These are phyloP conservation scores for Ruditapes philippinarum DNA, from an alignment of 1,140 invertebrate species.

Conservation along the genomic window DNA sequence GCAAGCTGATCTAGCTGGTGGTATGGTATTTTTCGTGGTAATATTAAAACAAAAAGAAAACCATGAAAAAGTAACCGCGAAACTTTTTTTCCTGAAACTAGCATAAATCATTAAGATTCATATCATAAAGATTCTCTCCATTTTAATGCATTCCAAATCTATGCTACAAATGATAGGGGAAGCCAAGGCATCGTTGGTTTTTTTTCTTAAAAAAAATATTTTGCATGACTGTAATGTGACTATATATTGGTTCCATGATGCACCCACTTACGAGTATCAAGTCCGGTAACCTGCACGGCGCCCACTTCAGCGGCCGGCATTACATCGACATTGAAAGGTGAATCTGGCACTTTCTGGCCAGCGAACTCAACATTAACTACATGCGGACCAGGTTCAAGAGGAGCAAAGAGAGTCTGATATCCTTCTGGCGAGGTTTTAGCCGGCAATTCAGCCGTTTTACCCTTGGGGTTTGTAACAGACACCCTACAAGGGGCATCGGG, in stretches of 20 bases:
- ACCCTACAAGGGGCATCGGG: slow-evolving; percentile 90
- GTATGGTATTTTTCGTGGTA: background rate
- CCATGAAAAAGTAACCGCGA: too few relatives aligned
- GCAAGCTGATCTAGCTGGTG: background rate
- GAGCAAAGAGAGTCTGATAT: slow-evolving; percentile 94
- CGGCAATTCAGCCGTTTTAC: slow-evolving; percentile 89
- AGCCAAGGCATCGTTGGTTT: slow-evolving; percentile 8
- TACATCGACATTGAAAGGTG: slow-evolving; percentile 80
- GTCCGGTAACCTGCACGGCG: slow-evolving; percentile 90
- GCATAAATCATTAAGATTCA: too few relatives aligned
- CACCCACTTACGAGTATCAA: slow-evolving; percentile 65
- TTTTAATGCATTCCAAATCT: slow-evolving; percentile 11
- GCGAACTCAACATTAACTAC: slow-evolving; percentile 83
- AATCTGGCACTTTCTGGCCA: slow-evolving; percentile 79
- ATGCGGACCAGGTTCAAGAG: slow-evolving; percentile 91
- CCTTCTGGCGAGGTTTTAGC: slow-evolving; percentile 90
- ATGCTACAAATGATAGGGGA: background rate
- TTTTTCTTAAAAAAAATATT: too few relatives aligned
- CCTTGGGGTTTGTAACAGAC: slow-evolving; percentile 83
- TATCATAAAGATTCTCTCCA: background rate
- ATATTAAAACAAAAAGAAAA: background rate
- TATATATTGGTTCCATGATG: slow-evolving; percentile 35
- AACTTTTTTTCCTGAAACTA: too few relatives aligned
- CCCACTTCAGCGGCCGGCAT: slow-evolving; percentile 71
- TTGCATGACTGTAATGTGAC: background rate